Evolutionary conservation across 1,140 invertebrate species (phyloP).

Genomic region (Mamestra configurata): DNA sequence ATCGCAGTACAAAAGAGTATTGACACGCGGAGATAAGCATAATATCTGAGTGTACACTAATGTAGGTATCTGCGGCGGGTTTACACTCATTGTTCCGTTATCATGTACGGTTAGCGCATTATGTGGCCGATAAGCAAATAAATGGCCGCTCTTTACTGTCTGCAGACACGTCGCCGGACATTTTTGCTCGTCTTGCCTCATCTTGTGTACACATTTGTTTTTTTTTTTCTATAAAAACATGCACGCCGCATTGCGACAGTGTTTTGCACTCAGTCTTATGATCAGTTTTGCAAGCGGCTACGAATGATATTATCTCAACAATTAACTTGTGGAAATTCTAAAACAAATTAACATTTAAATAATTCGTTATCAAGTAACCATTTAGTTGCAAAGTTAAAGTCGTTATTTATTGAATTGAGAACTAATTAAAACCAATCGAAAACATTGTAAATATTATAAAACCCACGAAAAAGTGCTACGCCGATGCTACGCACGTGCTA

Average conservation of each 20-base stretch:
- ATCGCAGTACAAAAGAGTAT: constrained; percentile 86
- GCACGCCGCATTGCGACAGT: constrained; percentile 20
- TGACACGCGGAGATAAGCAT: constrained; percentile 83
- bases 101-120: constrained; percentile 82
- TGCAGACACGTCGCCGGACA: constrained; percentile 36
- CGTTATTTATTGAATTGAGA: background rate
- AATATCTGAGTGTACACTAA: constrained; percentile 81
- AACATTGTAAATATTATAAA: background rate
- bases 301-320: background rate
- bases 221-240: constrained; percentile 14
- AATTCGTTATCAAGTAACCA: background rate
- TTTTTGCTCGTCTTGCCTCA: constrained; percentile 25
- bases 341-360: constrained; percentile 20
- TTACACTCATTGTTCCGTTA: constrained; percentile 85
- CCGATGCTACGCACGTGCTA: background rate
- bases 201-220: constrained; percentile 31
- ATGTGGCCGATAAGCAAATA: constrained; percentile 84
- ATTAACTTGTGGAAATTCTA: background rate
- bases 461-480: background rate
- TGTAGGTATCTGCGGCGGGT: constrained; percentile 77
- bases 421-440: background rate
- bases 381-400: background rate
- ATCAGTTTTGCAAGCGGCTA: constrained; percentile 9
- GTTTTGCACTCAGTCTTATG: constrained; percentile 17
- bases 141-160: constrained; percentile 62